Evolutionary conservation across 2,888 invertebrate species (phyloP).

Genomic region (Heliconius charithonia): DNA sequence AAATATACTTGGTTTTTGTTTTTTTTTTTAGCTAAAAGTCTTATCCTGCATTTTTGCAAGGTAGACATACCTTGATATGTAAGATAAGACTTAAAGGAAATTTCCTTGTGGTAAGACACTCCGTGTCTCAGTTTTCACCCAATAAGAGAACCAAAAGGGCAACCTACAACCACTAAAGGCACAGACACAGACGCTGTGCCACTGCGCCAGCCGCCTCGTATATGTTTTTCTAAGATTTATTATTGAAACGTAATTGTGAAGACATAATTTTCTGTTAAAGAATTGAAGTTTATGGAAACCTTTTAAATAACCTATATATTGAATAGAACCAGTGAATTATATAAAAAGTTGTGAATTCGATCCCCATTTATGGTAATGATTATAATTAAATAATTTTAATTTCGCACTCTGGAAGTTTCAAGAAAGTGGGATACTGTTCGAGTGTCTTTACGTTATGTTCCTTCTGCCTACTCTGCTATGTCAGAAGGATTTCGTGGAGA

Average conservation of each 20-base stretch:
- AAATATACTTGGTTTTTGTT: neutral
- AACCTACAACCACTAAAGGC: neutral
- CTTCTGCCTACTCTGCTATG: no score
- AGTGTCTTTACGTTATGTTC: no score
- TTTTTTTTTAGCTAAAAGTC: no score
- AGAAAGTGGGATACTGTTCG: neutral
- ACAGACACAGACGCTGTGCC: neutral
- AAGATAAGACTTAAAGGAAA: no score
- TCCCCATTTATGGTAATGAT: neutral
- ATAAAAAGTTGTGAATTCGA: neutral
- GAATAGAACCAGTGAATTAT: neutral
- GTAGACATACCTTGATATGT: no score
- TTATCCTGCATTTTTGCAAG: no score
- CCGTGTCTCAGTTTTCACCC: no score
- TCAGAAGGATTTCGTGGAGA: no score
- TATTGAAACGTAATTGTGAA: neutral
- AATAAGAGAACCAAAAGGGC: no score
- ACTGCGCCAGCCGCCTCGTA: neutral
- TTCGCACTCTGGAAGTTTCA: neutral
- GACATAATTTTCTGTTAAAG: constrained; percentile 9
- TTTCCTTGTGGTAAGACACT: no score
- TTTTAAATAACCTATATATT: no score
- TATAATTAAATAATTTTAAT: neutral
- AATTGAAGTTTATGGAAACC: neutral
- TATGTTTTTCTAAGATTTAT: constrained; percentile 19